A percentile compares a stretch with the other conserved stretches of the same genome.
Evolutionary conservation across 2,888 invertebrate genomes (phyloP).

Genomic region (Agonum fuliginosum): DNA sequence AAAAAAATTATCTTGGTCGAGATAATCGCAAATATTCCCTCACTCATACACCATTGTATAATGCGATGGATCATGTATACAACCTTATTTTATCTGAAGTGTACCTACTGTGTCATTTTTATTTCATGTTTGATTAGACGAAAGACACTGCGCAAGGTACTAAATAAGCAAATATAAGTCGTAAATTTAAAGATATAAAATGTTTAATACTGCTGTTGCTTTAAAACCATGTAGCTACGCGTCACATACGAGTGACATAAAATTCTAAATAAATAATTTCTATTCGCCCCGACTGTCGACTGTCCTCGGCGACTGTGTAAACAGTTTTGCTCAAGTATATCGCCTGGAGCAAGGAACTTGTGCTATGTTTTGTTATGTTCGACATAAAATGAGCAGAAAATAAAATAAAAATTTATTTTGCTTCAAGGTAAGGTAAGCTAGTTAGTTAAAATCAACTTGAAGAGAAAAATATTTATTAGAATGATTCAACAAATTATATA

Average conservation of each 20-base stretch:
- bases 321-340: not conserved
- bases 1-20: too few relatives aligned
- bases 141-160: not conserved
- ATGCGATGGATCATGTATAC: too few relatives aligned
- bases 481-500: too few relatives aligned
- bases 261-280: slow-evolving; percentile 17
- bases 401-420: too few relatives aligned
- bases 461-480: not conserved
- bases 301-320: not conserved
- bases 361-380: too few relatives aligned
- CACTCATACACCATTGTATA: too few relatives aligned
- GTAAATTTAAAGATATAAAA: not conserved
- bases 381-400: too few relatives aligned
- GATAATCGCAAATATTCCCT: too few relatives aligned
- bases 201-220: not conserved
- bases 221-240: slow-evolving; percentile 2
- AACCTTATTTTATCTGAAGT: not conserved
- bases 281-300: not conserved
- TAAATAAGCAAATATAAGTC: not conserved
- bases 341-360: too few relatives aligned
- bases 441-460: not conserved
- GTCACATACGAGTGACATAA: not conserved
- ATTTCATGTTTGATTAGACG: not conserved
- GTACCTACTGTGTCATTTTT: not conserved
- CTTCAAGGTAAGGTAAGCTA: too few relatives aligned